A percentile compares a stretch with the other conserved stretches of the same genome.
Conservation (phyloP, 23 tunicate genomes). For the Clavelina lepadiformis region DNA sequence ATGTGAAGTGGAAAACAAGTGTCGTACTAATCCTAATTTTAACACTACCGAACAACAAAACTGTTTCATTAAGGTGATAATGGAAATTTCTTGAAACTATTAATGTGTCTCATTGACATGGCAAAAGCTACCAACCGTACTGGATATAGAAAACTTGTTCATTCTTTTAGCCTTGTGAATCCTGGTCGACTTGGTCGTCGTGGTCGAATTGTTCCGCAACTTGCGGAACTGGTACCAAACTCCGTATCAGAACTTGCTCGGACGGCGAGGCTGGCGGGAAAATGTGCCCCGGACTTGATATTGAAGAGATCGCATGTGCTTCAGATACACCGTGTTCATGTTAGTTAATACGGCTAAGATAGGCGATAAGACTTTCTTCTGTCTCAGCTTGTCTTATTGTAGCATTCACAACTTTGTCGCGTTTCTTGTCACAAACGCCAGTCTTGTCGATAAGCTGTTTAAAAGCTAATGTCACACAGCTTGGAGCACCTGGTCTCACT, state of each 20-base stretch:
- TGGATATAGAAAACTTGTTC: no score
- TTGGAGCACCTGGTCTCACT: constrained; percentile 27
- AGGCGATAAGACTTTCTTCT: background rate
- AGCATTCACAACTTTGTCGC: background rate
- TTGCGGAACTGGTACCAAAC: constrained; percentile 51
- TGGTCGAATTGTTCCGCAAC: constrained; percentile 62
- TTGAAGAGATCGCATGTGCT: constrained; percentile 26
- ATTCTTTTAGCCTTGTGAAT: constrained; percentile 12
- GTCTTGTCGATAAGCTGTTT: background rate
- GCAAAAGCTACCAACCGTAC: no score
- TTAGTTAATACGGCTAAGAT: background rate
- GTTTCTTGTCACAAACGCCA: background rate
- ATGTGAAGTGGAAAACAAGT: constrained; percentile 15
- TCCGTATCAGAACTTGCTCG: constrained; percentile 41
- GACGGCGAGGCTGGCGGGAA: constrained; percentile 10
- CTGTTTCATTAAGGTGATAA: no score
- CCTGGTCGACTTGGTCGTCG: constrained; percentile 50
- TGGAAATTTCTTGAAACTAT: no score
- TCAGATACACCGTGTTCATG: constrained; percentile 31
- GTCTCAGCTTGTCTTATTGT: background rate
- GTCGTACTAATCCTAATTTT: background rate
- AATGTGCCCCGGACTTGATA: constrained; percentile 10
- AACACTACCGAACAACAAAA: no score
- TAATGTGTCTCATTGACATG: no score
- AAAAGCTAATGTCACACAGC: background rate